Conservation (phyloP, 2,888 invertebrate species). For the Petrophora chlorosata region DNA sequence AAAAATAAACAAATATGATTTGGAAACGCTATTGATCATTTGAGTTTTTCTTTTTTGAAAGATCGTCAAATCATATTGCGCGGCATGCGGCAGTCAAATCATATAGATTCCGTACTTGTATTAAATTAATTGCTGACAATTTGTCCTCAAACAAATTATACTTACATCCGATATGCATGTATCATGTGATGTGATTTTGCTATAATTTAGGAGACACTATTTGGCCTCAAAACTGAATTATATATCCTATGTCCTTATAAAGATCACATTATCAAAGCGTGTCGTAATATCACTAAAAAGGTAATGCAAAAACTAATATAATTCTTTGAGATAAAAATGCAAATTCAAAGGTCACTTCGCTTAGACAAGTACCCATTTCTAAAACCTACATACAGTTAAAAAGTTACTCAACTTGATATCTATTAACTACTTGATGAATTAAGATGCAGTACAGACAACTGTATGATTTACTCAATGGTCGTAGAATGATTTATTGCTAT, state of each 20-base stretch:
- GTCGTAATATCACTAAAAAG: slow-evolving; percentile 4
- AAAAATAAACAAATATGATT: no score
- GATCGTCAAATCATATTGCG: no score
- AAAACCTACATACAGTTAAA: slow-evolving; percentile 12
- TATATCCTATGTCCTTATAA: slow-evolving; percentile 1
- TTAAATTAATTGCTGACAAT: no score
- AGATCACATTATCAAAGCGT: slow-evolving; percentile 7
- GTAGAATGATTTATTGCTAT: slow-evolving; percentile 12
- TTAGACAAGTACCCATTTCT: slow-evolving; percentile 10
- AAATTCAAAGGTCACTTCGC: slow-evolving; percentile 17
- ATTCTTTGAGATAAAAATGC: slow-evolving; percentile 13
- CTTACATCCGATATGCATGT: no score
- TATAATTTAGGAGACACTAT: background rate
- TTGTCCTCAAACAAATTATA: no score
- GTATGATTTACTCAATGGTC: slow-evolving; percentile 8
- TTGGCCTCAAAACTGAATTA: slow-evolving; percentile 7
- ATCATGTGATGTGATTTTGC: background rate
- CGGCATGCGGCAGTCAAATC: no score
- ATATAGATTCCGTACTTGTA: no score
- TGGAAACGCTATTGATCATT: no score
- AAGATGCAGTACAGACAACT: slow-evolving; percentile 7
- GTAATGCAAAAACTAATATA: slow-evolving; percentile 9
- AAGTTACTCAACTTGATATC: slow-evolving; percentile 7
- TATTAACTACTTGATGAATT: slow-evolving; percentile 13
- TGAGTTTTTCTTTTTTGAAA: no score